Conservation (phyloP, 1,140 invertebrate genomes). For the Pseudobourletiella spinata region DNA sequence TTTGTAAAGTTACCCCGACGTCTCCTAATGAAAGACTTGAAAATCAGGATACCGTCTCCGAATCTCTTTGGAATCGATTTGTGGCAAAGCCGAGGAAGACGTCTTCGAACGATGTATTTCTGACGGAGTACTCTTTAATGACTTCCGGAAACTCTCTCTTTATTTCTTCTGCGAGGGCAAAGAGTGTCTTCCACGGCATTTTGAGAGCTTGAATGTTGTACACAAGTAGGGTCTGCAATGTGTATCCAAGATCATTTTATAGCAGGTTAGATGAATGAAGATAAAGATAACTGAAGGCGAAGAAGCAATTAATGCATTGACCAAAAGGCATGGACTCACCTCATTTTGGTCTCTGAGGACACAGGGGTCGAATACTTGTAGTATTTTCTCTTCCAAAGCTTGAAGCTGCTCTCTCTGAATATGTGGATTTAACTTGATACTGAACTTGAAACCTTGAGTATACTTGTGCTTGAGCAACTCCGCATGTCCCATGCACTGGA, state of each 20-base stretch:
- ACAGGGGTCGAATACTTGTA: neutral
- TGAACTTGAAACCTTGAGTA: neutral
- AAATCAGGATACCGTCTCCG: too few species aligned
- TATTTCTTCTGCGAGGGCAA: neutral
- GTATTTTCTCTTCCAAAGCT: neutral
- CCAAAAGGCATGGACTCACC: too few species aligned
- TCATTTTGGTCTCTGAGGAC: neutral
- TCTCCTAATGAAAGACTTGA: too few species aligned
- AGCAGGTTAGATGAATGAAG: neutral
- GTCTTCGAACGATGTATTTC: neutral
- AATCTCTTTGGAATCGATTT: too few species aligned
- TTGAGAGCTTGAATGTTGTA: neutral
- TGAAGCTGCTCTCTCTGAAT: neutral
- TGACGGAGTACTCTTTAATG: neutral
- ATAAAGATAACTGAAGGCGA: too few species aligned
- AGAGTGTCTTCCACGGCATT: neutral
- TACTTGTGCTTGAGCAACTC: neutral
- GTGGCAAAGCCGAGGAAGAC: neutral
- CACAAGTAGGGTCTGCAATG: neutral
- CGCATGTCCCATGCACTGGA: neutral
- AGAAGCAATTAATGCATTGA: too few species aligned
- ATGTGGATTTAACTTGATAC: neutral
- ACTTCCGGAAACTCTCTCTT: neutral
- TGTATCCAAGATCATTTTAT: neutral
- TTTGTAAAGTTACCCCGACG: too few species aligned